Percentiles rank a stretch among this genome's conserved stretches.
Evolutionary conservation across 2,888 invertebrate genomes (phyloP).

Genomic region (Nudaria mundana): DNA sequence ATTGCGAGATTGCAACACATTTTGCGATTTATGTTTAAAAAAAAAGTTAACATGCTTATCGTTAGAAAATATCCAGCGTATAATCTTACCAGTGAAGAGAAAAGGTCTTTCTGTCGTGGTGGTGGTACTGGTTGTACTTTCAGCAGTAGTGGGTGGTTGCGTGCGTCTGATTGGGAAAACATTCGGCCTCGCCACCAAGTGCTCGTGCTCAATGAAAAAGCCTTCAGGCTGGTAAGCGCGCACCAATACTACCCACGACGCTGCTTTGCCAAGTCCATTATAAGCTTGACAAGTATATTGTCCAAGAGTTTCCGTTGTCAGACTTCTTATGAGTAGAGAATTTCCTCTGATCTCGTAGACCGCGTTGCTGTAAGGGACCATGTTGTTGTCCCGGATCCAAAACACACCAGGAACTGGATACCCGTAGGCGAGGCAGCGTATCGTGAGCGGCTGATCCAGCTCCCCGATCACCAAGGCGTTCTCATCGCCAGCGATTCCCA

Average conservation of each 20-base stretch:
- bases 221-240: constrained; percentile 87
- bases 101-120: constrained; percentile 35
- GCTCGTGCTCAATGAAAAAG: constrained; percentile 41
- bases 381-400: constrained; percentile 89
- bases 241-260: constrained; percentile 88
- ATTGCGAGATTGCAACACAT: too few relatives aligned
- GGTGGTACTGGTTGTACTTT: constrained; percentile 22
- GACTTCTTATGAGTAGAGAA: constrained; percentile 86
- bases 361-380: constrained; percentile 86
- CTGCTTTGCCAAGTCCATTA: constrained; percentile 89
- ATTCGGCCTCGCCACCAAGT: constrained; percentile 37
- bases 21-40: too few relatives aligned
- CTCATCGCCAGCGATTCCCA: constrained; percentile 85
- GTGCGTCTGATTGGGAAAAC: constrained; percentile 28
- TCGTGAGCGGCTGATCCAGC: constrained; percentile 84
- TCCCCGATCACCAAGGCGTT: constrained; percentile 85
- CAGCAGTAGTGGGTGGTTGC: constrained; percentile 24
- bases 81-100: constrained; percentile 61
- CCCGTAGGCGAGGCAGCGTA: constrained; percentile 92
- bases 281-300: constrained; percentile 95
- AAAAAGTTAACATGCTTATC: too few relatives aligned
- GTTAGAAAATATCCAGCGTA: too few relatives aligned
- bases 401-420: constrained; percentile 89
- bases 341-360: constrained; percentile 88
- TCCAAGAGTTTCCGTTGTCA: constrained; percentile 88